These are phyloP conservation scores for Temnothorax rugatulus DNA, from an alignment of 2,888 invertebrate species.

Conservation along the genomic window DNA sequence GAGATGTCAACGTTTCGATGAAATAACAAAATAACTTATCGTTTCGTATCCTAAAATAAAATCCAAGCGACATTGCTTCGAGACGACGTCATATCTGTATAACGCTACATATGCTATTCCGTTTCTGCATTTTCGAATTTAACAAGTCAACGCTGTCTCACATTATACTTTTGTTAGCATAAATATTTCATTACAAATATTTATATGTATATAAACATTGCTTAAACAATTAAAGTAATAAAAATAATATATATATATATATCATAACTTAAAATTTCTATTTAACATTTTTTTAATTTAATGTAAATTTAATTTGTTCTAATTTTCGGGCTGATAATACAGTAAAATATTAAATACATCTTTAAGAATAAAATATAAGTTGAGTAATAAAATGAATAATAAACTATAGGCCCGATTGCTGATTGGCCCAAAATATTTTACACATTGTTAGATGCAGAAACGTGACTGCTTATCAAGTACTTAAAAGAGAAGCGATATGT, in stretches of 20 bases:
- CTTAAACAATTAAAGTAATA: neutral
- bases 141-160: neutral
- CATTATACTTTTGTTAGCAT: neutral
- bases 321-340: neutral
- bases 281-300: neutral
- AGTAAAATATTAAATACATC: neutral
- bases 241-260: neutral
- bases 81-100: constrained; percentile 2
- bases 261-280: neutral
- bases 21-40: constrained; percentile 7
- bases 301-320: neutral
- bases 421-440: constrained; percentile 21
- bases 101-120: neutral
- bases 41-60: constrained; percentile 26
- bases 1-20: constrained; percentile 17
- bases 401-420: neutral
- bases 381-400: constrained; percentile 3
- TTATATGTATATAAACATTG: neutral
- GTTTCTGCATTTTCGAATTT: constrained; percentile 1
- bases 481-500: constrained; percentile 54
- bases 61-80: neutral
- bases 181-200: constrained; percentile 7
- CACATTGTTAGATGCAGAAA: constrained; percentile 20
- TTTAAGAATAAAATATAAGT: neutral
- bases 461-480: constrained; percentile 51